Evolutionary conservation across 2,888 invertebrate species (phyloP).

Genomic region (Cremastobaeus sp.): DNA sequence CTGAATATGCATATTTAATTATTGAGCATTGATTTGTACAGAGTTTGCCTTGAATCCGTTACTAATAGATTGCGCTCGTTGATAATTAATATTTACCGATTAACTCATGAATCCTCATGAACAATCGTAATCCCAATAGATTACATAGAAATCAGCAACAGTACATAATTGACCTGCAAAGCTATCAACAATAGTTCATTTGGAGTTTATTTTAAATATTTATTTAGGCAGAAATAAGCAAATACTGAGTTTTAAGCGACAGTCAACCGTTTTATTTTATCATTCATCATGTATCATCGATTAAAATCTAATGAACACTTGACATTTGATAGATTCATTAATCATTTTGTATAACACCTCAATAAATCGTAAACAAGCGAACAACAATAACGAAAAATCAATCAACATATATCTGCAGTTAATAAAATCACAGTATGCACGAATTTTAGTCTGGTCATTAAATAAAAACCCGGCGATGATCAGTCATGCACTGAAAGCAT

Average conservation of each 20-base stretch:
- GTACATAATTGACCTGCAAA: slow-evolving; percentile 26
- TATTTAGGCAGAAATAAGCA: slow-evolving; percentile 20
- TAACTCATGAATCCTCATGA: slow-evolving; percentile 19
- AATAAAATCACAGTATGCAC: too few species aligned
- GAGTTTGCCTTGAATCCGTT: too few species aligned
- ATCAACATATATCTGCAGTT: slow-evolving; percentile 17
- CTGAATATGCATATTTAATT: too few species aligned
- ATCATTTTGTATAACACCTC: slow-evolving; percentile 43
- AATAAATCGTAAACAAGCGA: slow-evolving; percentile 37
- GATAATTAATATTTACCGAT: slow-evolving; percentile 19
- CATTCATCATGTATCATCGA: slow-evolving; percentile 39
- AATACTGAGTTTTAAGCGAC: slow-evolving; percentile 8
- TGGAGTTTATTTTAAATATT: slow-evolving; percentile 17
- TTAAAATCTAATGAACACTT: slow-evolving; percentile 44
- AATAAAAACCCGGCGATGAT: too few species aligned
- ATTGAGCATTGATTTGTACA: too few species aligned
- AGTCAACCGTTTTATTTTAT: too few species aligned
- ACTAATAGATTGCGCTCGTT: too few species aligned
- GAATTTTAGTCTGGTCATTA: too few species aligned
- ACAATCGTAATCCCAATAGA: slow-evolving; percentile 1
- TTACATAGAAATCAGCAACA: slow-evolving; percentile 20
- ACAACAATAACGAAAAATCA: slow-evolving; percentile 29
- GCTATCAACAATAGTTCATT: slow-evolving; percentile 9
- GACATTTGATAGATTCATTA: slow-evolving; percentile 43
- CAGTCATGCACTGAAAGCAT: too few species aligned